Percentiles rank a stretch among this genome's conserved stretches.
phyloP scores from a whole-genome alignment of 2,888 invertebrate genomes.

The Therioaphis trifolii region DNA sequence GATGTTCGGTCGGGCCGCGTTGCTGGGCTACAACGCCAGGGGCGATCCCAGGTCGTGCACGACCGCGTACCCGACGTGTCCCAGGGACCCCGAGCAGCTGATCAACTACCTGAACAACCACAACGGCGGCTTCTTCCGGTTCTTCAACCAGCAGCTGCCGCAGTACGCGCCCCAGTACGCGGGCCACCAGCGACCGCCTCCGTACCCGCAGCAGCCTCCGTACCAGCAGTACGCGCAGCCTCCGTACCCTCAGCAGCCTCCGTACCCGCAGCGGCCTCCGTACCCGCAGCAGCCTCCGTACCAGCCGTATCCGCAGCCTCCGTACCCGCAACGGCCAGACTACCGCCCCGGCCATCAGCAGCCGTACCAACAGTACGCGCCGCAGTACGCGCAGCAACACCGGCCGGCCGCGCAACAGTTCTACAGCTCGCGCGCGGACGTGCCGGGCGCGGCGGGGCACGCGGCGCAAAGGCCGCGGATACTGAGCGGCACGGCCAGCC shows the following conservation, averaged over 20 bases:
- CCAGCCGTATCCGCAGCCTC: not conserved
- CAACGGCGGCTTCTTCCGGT: slow-evolving; percentile 86
- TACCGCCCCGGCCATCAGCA: not conserved
- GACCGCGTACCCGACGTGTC: slow-evolving; percentile 79
- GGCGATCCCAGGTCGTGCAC: slow-evolving; percentile 74
- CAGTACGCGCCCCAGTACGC: slow-evolving; percentile 65
- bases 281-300: not conserved
- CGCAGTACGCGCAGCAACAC: not conserved
- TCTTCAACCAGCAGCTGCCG: slow-evolving; percentile 72
- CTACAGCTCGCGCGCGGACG: not conserved
- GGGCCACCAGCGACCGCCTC: slow-evolving; percentile 61
- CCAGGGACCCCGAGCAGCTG: slow-evolving; percentile 78
- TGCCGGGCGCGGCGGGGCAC: not conserved
- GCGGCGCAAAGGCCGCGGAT: slow-evolving; percentile 36
- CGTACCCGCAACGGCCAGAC: not conserved
- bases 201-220: not conserved
- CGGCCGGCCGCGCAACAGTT: no score
- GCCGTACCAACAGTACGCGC: slow-evolving; percentile 36
- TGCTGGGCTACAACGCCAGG: slow-evolving; percentile 79
- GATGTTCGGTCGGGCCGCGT: slow-evolving; percentile 80
- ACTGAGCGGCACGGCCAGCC: slow-evolving; percentile 18
- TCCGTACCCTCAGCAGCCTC: no score
- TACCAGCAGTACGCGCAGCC: no score
- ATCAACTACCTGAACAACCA: slow-evolving; percentile 85
- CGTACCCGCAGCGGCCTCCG: not conserved